A percentile compares a stretch with the other conserved stretches of the same genome.
phyloP scores from a whole-genome alignment of 2,888 invertebrate species.

The Molorchus minor region DNA sequence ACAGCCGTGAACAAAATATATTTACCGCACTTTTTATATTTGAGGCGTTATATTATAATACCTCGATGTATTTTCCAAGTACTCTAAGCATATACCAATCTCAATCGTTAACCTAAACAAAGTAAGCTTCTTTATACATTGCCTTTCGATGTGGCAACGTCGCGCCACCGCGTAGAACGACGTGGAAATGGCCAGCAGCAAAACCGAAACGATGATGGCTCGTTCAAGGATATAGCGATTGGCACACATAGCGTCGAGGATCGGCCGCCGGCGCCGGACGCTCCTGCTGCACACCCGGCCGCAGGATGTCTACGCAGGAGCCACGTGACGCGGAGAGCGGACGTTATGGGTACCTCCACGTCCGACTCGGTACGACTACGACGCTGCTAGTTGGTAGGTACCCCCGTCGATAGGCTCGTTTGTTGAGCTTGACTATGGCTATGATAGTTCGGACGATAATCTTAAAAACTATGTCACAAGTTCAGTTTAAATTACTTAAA shows the following conservation, averaged over 20 bases:
- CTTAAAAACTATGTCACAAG: too few species aligned
- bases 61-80: too few species aligned
- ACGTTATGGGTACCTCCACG: conserved; percentile 14
- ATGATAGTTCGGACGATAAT: too few species aligned
- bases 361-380: background rate
- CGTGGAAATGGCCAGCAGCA: conserved; percentile 6
- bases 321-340: conserved; percentile 15
- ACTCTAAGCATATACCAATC: too few species aligned
- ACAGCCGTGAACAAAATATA: too few species aligned
- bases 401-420: background rate
- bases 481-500: too few species aligned
- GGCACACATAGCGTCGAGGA: conserved; percentile 8
- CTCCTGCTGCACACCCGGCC: background rate
- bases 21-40: too few species aligned
- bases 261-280: background rate
- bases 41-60: too few species aligned
- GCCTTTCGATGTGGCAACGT: background rate
- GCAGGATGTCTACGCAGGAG: conserved; percentile 10
- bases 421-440: too few species aligned
- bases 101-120: too few species aligned
- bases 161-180: conserved; percentile 2
- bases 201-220: conserved; percentile 1
- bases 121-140: too few species aligned
- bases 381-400: background rate
- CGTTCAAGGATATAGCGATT: conserved; percentile 20